phyloP scores from a whole-genome alignment of 1,140 invertebrate genomes.

The Polypedilum pembai region DNA sequence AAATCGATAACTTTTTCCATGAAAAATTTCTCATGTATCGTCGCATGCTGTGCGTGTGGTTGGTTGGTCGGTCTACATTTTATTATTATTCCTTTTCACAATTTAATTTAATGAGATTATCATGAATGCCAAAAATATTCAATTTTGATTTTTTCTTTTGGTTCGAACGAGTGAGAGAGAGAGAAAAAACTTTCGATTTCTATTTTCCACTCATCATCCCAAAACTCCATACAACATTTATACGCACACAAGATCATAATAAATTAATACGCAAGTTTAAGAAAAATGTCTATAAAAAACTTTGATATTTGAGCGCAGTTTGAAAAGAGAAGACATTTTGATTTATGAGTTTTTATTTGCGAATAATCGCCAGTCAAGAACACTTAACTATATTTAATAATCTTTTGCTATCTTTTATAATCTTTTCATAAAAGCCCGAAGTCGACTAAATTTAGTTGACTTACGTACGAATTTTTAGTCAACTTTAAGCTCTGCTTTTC shows the following conservation, averaged over 20 bases:
- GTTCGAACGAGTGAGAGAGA: neutral
- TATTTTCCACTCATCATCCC: neutral
- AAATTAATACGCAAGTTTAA: neutral
- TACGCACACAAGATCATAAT: slow-evolving; percentile 1
- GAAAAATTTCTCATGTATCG: neutral
- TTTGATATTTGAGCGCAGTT: no score
- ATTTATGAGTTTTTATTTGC: no score
- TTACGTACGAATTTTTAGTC: no score
- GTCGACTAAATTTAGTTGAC: no score
- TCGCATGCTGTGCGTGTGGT: slow-evolving; percentile 4
- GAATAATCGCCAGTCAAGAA: no score
- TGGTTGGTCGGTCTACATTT: no score
- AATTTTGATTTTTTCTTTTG: neutral
- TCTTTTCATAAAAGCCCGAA: no score
- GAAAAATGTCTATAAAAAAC: no score
- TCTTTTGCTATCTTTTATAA: no score
- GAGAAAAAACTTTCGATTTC: slow-evolving; percentile 13
- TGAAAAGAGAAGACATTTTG: no score
- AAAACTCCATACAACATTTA: neutral
- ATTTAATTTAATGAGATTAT: neutral
- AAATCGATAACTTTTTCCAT: neutral
- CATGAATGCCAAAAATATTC: slow-evolving; percentile 12
- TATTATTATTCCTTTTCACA: neutral
- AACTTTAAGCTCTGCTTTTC: no score
- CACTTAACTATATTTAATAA: no score